Evolutionary conservation across 2,888 invertebrate genomes (phyloP), one percentile per base, ranked within the genome.

Genomic region (Clunio marinus): DNA sequence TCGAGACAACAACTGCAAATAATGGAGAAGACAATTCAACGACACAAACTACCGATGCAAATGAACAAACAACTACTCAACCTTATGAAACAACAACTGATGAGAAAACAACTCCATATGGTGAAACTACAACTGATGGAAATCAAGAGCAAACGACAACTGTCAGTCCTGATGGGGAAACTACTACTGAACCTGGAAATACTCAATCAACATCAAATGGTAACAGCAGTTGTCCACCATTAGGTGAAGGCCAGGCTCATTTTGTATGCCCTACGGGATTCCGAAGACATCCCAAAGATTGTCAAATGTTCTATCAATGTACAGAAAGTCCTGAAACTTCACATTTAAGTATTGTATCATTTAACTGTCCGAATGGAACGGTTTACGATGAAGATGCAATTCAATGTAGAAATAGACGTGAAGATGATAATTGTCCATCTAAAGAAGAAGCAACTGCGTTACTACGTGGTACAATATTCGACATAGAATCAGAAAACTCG

Each of bases 251-350:
- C 70, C 91, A 92, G 78, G 81, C 86, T 71, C 78, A 86, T 13
- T 83, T 87, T 69, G 84, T 90, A 1, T 93, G 92, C 75, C 92
- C 92, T 7, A 89, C 91, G 4, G 91, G 91, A 37, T 92, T 93
- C 78, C 84, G 83, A 74, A 82, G 90, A 71, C 91, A 93, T 81
- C 91, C 92, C 0, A 89, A 88, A 75, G 86, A 88, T 74, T 92
- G 92, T 73, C 88, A 89, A 74, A 77, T 89, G 72, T 91, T 92
- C 80, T 93, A 93, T 75, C 92, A 92, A 76, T 93, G 92, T 73
- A 87, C 86, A 17, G 84, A 83, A 72, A 83, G 83, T 69, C 80
- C 83, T 5, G 82, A 84, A 27, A 85, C 80, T 57, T 85, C 86
- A 74, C 87, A 91, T 71, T 79, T 88, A n/a, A 90, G 88, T 75